These are phyloP conservation scores for Accipiter virgatus DNA, from an alignment of 2,113 vertebrate genomes.

Conservation along the genomic window DNA sequence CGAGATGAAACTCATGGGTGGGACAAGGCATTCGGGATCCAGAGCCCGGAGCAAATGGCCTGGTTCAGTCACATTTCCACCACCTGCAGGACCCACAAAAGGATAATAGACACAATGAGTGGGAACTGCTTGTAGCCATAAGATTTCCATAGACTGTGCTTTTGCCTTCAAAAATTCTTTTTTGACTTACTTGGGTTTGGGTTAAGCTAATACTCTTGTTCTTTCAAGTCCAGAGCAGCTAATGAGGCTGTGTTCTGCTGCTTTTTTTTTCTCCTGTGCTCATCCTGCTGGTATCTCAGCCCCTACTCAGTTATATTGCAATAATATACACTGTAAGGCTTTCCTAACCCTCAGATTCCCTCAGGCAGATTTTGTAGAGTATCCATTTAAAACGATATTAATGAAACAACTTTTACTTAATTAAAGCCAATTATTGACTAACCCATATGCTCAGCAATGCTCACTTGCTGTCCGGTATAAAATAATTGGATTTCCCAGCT, in stretches of 20 bases:
- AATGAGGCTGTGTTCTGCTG: not conserved
- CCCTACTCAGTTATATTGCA: not conserved
- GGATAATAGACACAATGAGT: not conserved
- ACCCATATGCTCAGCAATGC: not conserved
- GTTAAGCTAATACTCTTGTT: not conserved
- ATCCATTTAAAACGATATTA: not conserved
- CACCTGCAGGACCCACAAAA: not conserved
- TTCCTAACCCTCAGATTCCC: not conserved
- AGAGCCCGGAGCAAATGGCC: accelerated
- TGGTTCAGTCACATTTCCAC: not conserved
- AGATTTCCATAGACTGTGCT: not conserved
- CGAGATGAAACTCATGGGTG: not conserved
- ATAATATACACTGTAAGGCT: not conserved
- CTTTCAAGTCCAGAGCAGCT: not conserved
- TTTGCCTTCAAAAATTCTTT: not conserved
- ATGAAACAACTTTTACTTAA: slow-evolving; percentile 42
- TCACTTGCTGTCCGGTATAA: not conserved
- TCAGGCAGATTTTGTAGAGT: not conserved
- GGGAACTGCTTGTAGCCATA: accelerated
- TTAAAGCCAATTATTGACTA: slow-evolving; percentile 43
- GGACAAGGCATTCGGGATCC: not conserved
- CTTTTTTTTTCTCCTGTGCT: not conserved
- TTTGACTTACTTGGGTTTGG: not conserved
- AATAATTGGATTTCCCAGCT: not conserved
- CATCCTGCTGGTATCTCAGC: not conserved